Evolutionary conservation across 1,140 invertebrate species (phyloP).

Genomic region (Cyphomyrmex costatus): DNA sequence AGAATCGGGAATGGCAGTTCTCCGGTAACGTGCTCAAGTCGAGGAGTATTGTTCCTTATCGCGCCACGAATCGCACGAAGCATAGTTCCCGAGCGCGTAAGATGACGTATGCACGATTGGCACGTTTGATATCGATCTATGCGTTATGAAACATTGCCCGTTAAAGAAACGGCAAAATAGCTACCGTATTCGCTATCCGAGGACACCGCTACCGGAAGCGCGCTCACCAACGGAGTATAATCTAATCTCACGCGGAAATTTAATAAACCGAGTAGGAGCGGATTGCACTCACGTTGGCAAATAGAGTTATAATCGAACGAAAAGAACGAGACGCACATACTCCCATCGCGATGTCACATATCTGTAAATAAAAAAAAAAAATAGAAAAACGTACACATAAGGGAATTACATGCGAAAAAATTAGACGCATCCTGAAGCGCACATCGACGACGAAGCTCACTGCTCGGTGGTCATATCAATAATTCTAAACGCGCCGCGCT

Average conservation of each 20-base stretch:
- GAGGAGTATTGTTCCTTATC: slow-evolving; percentile 59
- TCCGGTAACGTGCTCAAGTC: slow-evolving; percentile 35
- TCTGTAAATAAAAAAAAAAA: neutral
- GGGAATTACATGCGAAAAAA: slow-evolving; percentile 38
- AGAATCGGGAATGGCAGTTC: slow-evolving; percentile 50
- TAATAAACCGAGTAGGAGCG: neutral
- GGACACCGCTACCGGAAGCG: slow-evolving; percentile 3
- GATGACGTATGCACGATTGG: slow-evolving; percentile 53
- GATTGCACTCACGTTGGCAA: slow-evolving; percentile 23
- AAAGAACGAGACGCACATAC: slow-evolving; percentile 34
- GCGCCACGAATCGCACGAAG: slow-evolving; percentile 25
- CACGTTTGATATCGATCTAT: slow-evolving; percentile 28
- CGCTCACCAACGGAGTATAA: slow-evolving; percentile 18
- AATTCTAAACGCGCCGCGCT: slow-evolving; percentile 44
- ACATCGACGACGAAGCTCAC: neutral
- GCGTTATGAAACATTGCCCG: neutral
- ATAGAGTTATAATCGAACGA: slow-evolving; percentile 55
- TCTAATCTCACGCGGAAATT: slow-evolving; percentile 39
- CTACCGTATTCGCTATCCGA: neutral
- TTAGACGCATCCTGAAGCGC: slow-evolving; percentile 31
- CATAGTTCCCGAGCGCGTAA: slow-evolving; percentile 2
- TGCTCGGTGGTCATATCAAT: slow-evolving; percentile 34
- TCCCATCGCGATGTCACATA: slow-evolving; percentile 5
- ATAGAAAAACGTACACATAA: neutral
- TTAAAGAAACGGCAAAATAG: slow-evolving; percentile 26